Percentiles rank a stretch among this genome's conserved stretches.
These are phyloP conservation scores for Palythoa grandiflora DNA, from an alignment of 92 coral and sea anemone genomes.

Conservation along the genomic window DNA sequence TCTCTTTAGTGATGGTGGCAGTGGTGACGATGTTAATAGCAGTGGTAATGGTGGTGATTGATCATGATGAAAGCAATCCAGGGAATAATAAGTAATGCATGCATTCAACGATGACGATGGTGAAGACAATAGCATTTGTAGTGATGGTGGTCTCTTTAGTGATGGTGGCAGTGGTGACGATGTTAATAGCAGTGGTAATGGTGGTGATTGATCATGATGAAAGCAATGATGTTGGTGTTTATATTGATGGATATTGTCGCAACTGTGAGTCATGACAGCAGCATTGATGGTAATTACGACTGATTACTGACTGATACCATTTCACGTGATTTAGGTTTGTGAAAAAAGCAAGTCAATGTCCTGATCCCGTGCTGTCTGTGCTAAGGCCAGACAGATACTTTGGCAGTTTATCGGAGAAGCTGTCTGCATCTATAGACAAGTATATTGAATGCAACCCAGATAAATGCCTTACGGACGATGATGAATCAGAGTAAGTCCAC, in stretches of 20 bases:
- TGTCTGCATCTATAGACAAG: constrained; percentile 57
- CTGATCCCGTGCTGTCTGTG: constrained; percentile 90
- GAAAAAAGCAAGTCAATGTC: constrained; percentile 62
- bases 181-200: too few species aligned
- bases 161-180: too few species aligned
- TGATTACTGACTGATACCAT: not conserved
- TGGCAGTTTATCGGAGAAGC: constrained; percentile 92
- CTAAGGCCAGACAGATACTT: constrained; percentile 86
- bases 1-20: too few species aligned
- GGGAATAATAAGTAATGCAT: constrained; percentile 53
- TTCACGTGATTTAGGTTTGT: constrained; percentile 43
- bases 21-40: too few species aligned
- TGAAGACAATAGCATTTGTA: too few species aligned
- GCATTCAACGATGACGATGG: too few species aligned
- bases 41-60: too few species aligned
- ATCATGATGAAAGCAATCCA: too few species aligned
- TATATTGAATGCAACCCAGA: constrained; percentile 84
- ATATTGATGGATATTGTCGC: not conserved
- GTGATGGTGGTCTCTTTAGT: too few species aligned
- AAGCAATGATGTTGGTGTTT: too few species aligned
- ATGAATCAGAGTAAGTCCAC: constrained; percentile 50
- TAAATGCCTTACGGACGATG: constrained; percentile 72
- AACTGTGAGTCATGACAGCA: not conserved
- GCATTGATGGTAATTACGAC: not conserved
- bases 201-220: too few species aligned